These are phyloP conservation scores for Ricordea florida DNA, from an alignment of 92 coral and sea anemone genomes.

Conservation along the genomic window DNA sequence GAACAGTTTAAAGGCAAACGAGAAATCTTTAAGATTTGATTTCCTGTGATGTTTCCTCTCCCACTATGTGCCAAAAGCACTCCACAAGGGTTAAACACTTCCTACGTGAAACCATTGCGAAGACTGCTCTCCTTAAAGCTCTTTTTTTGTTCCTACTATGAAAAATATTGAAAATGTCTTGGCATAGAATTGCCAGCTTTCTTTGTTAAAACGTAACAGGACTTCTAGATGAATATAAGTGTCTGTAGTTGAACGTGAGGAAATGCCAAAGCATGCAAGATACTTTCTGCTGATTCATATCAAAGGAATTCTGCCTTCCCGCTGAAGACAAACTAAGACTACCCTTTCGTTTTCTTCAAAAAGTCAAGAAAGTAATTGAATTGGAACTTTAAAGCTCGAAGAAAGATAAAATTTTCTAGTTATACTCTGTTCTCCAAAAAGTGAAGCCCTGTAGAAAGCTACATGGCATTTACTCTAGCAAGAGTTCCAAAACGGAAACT, in stretches of 20 bases:
- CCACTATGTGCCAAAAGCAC: conserved; percentile 7
- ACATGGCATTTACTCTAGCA: no score
- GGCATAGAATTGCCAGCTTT: no score
- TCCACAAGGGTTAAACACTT: conserved; percentile 21
- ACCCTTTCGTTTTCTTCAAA: no score
- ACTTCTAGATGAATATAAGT: not conserved
- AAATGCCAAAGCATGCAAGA: not conserved
- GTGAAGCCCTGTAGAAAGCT: no score
- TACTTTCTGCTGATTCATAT: conserved; percentile 2
- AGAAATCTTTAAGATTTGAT: conserved; percentile 9
- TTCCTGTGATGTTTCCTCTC: conserved; percentile 16
- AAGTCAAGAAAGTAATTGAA: no score
- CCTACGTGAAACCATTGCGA: not conserved
- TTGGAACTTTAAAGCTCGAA: no score
- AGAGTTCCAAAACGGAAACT: no score
- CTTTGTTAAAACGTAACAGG: no score
- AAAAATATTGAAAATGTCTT: no score
- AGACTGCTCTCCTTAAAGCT: not conserved
- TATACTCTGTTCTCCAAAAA: no score
- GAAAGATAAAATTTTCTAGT: no score
- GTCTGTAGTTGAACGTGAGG: conserved; percentile 18
- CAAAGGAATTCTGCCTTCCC: not conserved
- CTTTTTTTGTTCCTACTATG: not conserved
- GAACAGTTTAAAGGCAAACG: not conserved
- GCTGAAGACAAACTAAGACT: no score